Base-by-base conservation (phyloP, 1,140 invertebrate species). In the Drosophila baimaii region DNA sequence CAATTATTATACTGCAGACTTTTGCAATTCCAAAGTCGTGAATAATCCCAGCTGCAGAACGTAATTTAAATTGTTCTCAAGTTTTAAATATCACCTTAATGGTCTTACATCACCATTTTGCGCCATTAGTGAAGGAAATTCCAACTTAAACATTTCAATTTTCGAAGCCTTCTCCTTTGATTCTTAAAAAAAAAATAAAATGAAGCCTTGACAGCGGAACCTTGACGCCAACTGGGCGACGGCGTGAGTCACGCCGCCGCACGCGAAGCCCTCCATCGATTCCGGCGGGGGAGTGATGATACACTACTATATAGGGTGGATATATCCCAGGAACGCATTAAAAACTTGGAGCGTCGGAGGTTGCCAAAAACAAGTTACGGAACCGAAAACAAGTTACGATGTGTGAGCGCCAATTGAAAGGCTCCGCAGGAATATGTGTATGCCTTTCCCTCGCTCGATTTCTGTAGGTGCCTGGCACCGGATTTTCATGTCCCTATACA, bases 351-450 rank as follows among this genome's bases (percentile, higher is more conserved):
- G 73, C 75, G 56, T 27, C 39, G 47, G 31, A n/a, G 39, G 44
- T 51, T 66, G 17, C 25, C 56, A 47, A 54, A 46, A 54, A 43
- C 70, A 70, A 76, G 35, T 37, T 37, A 61, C 58, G 47, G 47
- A 72, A 79, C 61, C 55, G 44, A 64, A 69, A 69, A 64, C 52
- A 74, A 89, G 79, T 86, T 70, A 89, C 83, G 79, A 89, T 88
- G 83, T 86, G 83, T 83, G 83, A 86, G 83, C 83, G 57, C 79
- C 83, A 83, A 86, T 88, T 88, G 83, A 88, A 82, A 71, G 71
- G 27, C 63, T 35, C 39, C 39, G 55, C 51, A 15, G 44, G 39
- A 21, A 13, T 5, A 12, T 17, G 2, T 5, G 31, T 12, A 17
- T 43, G 1, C 55, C 7, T n/a, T 44, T 44, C 10, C 55, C 13